Evolutionary conservation across 2,113 vertebrate genomes (phyloP).

Genomic region (Oreochromis spilurus): DNA sequence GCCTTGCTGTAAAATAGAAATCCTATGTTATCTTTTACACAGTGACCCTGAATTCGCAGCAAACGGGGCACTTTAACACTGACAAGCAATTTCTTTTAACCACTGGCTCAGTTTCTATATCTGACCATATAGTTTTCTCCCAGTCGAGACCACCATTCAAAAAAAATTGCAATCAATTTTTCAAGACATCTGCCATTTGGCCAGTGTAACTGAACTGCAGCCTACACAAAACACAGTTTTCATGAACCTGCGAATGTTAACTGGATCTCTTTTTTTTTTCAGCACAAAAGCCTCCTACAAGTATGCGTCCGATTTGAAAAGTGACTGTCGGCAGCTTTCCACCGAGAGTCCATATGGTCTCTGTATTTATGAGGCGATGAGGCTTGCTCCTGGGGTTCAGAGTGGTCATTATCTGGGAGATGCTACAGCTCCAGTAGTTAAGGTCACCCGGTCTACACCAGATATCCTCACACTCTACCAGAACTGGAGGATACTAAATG

Average conservation of each 20-base stretch:
- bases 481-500: constrained; percentile 57
- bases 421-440: constrained; percentile 56
- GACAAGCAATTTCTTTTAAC: not conserved
- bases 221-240: constrained; percentile 30
- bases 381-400: constrained; percentile 54
- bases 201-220: not conserved
- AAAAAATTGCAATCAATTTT: constrained; percentile 14
- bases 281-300: constrained; percentile 50
- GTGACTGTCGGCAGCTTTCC: constrained; percentile 48
- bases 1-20: not conserved
- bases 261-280: not conserved
- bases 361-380: constrained; percentile 61
- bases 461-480: constrained; percentile 43
- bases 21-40: not conserved
- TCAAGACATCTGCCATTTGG: constrained; percentile 24
- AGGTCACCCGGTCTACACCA: constrained; percentile 57
- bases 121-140: not conserved
- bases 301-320: constrained; percentile 48
- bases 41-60: not conserved
- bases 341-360: constrained; percentile 33
- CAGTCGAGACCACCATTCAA: not conserved
- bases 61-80: not conserved
- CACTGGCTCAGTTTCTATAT: not conserved
- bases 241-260: constrained; percentile 14
- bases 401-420: constrained; percentile 70